Conservation (phyloP, 1,140 invertebrate species). For the Sycobia sp. region DNA sequence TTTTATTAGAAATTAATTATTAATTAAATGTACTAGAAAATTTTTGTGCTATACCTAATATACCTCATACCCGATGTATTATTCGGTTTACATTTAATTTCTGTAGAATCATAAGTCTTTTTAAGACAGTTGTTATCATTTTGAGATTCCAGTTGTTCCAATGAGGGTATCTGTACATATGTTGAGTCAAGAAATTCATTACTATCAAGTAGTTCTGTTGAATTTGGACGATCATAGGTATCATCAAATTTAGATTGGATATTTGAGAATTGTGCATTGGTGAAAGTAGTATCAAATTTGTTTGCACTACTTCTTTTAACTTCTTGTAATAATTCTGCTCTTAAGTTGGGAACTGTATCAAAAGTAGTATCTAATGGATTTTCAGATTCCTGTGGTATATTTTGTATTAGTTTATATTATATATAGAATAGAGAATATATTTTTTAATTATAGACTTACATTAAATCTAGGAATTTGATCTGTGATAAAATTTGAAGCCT, state of each 20-base stretch:
- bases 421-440: background rate
- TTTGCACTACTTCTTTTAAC: conserved; percentile 38
- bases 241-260: conserved; percentile 12
- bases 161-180: conserved; percentile 5
- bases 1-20: background rate
- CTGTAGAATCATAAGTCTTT: background rate
- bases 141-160: conserved; percentile 9
- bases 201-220: background rate
- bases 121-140: conserved; percentile 16
- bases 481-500: conserved; percentile 3
- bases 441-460: background rate
- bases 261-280: background rate
- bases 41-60: conserved; percentile 9
- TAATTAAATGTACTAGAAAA: background rate
- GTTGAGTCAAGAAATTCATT: conserved; percentile 22
- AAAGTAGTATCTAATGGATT: conserved; percentile 33
- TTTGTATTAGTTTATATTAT: too few relatives aligned
- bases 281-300: conserved; percentile 43
- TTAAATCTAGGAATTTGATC: background rate
- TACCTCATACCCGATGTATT: background rate
- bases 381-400: conserved; percentile 5
- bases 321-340: conserved; percentile 47
- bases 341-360: conserved; percentile 33
- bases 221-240: conserved; percentile 8
- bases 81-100: conserved; percentile 2